phyloP scores from a whole-genome alignment of 2,113 vertebrate species.

The Eurystomus gularis region DNA sequence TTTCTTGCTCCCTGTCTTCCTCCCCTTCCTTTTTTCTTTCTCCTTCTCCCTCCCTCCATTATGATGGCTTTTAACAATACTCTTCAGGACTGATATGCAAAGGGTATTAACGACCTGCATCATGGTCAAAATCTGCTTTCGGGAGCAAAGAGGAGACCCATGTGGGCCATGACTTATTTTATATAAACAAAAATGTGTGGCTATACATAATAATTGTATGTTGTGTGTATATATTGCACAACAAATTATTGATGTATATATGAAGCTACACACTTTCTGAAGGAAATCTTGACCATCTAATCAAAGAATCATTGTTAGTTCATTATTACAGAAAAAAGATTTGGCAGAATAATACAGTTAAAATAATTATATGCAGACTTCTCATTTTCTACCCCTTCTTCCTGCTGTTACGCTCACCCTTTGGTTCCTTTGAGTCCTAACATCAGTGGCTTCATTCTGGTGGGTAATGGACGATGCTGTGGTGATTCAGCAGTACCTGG shows the following conservation, averaged over 20 bases:
- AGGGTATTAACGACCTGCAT: not conserved
- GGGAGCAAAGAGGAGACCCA: not conserved
- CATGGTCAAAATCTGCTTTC: not conserved
- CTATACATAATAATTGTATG: not conserved
- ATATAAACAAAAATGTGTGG: not conserved
- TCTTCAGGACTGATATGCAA: not conserved
- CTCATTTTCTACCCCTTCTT: not conserved
- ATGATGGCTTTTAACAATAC: not conserved
- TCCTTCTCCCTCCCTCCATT: not conserved
- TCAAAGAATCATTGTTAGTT: not conserved
- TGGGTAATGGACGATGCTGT: not conserved
- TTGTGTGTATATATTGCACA: not conserved
- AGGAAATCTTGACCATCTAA: not conserved
- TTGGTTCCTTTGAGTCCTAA: not conserved
- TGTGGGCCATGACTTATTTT: accelerated
- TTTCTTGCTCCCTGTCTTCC: not conserved
- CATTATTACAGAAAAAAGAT: not conserved
- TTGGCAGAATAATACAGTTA: not conserved
- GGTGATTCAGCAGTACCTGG: not conserved
- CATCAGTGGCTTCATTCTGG: not conserved
- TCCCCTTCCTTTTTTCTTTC: not conserved
- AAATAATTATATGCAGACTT: not conserved
- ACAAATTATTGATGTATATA: not conserved
- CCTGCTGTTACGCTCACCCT: not conserved
- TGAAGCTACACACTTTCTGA: not conserved